Base-by-base conservation (phyloP, 2,113 vertebrate species). In the Dasyornis broadbenti region DNA sequence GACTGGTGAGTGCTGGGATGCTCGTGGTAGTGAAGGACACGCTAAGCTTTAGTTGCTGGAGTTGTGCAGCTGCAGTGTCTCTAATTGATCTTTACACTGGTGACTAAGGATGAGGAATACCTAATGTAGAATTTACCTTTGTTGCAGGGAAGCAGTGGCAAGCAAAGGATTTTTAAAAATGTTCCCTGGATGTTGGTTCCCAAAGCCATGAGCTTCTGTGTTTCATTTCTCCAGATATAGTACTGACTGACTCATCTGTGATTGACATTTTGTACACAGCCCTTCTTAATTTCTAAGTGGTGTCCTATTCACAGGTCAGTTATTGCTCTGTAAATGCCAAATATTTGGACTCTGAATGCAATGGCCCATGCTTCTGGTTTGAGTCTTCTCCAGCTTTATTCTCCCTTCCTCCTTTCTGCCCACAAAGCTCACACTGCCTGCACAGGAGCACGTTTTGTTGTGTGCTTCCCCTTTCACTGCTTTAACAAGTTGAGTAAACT, bases 21-120 rank as follows among this genome's bases (percentile, higher is more conserved):
- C 22, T 78, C 0, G 0, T 35, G 39, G 7, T 31, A 28, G 12
- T 0, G 3, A 66, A 63, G 64, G 26, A 7, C 24, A 9, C 12
- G 0, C 0, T 49, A 5, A 92, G 20, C 60, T 84, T 66, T 42
- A 23, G 10, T 47, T 81, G 18, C 13, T 81, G 63, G 24, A 82
- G 16, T 35, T 66, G 27, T 18, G 50, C 61, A 45, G 26, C 63
- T 86, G 68, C 27, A 13, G 16, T 27, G 33, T 70, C 13, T 0
- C 50, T 54, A 54, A 22, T 18, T 77, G 24, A 60, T 61, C 14
- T 40, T 56, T 35, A 33, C 5, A 2, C 3, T 45, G 21, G 15
- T 50, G 60, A 30, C 30, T 63, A 30, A 68, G 47, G 10, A n/a
- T 87, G n/a, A n/a, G 9, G 71, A 71, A 44, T 44, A 37, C 23